These are phyloP conservation scores for Melolontha melolontha DNA, from an alignment of 2,888 invertebrate species.

Conservation along the genomic window DNA sequence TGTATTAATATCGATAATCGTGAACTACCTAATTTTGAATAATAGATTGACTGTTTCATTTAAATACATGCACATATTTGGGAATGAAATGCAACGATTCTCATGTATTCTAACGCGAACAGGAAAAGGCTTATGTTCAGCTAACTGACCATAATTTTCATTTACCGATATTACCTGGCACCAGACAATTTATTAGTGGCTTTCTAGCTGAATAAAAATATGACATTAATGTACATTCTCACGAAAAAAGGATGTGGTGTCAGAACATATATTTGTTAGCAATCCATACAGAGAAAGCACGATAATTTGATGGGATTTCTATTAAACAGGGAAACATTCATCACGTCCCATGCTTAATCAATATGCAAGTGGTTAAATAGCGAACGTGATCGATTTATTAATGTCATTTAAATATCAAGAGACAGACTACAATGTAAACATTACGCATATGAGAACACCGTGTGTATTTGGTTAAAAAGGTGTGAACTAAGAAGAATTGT, in stretches of 20 bases:
- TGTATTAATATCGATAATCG: too few relatives aligned
- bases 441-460: not conserved
- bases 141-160: slow-evolving; percentile 26
- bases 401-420: slow-evolving; percentile 16
- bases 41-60: too few relatives aligned
- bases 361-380: slow-evolving; percentile 41
- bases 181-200: slow-evolving; percentile 39
- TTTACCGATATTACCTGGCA: slow-evolving; percentile 37
- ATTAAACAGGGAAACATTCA: slow-evolving; percentile 40
- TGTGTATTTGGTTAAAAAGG: not conserved
- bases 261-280: slow-evolving; percentile 4
- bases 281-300: slow-evolving; percentile 1
- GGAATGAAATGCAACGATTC: too few relatives aligned
- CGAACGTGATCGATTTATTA: slow-evolving; percentile 39
- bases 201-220: slow-evolving; percentile 37
- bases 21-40: too few relatives aligned
- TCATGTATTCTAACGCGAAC: not conserved
- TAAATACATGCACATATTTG: too few relatives aligned
- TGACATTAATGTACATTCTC: slow-evolving; percentile 35
- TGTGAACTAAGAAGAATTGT: too few relatives aligned
- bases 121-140: slow-evolving; percentile 21
- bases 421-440: slow-evolving; percentile 19
- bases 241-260: slow-evolving; percentile 38
- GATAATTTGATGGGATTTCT: slow-evolving; percentile 33
- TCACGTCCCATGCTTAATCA: slow-evolving; percentile 40